Conservation (phyloP, 2,113 vertebrate species). For the Leiothrix lutea region DNA sequence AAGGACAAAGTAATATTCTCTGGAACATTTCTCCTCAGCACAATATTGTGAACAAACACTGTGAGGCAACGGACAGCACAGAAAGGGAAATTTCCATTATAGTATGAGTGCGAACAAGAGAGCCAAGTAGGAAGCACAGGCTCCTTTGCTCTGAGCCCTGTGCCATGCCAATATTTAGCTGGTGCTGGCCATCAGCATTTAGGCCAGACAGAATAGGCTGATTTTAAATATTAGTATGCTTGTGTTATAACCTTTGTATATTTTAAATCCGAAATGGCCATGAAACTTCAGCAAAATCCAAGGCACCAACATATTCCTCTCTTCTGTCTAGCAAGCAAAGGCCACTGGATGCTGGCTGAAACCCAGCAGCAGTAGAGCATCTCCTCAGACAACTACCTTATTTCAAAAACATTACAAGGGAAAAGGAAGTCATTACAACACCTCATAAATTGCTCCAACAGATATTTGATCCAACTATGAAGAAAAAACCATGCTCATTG, state of each 20-base stretch:
- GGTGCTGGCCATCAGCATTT: background rate
- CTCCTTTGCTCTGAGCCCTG: background rate
- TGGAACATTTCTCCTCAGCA: background rate
- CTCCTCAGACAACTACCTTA: background rate
- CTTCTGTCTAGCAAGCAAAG: background rate
- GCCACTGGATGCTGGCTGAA: background rate
- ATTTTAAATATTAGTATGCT: background rate
- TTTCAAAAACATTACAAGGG: background rate
- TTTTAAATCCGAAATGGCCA: background rate
- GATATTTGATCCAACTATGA: background rate
- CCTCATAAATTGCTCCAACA: background rate
- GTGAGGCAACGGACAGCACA: background rate
- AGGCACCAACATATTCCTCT: background rate
- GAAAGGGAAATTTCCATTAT: background rate
- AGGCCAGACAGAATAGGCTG: background rate
- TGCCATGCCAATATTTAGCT: background rate
- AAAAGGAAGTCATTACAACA: background rate
- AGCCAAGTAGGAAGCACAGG: background rate
- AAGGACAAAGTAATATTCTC: background rate
- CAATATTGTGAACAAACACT: background rate
- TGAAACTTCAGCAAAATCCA: background rate
- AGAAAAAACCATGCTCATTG: background rate
- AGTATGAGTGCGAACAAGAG: background rate
- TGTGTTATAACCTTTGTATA: background rate
- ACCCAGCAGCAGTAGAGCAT: background rate